Evolutionary conservation across 2,797 vertebrate species (phyloP).

Genomic region (Dicrostonyx torquatus): DNA sequence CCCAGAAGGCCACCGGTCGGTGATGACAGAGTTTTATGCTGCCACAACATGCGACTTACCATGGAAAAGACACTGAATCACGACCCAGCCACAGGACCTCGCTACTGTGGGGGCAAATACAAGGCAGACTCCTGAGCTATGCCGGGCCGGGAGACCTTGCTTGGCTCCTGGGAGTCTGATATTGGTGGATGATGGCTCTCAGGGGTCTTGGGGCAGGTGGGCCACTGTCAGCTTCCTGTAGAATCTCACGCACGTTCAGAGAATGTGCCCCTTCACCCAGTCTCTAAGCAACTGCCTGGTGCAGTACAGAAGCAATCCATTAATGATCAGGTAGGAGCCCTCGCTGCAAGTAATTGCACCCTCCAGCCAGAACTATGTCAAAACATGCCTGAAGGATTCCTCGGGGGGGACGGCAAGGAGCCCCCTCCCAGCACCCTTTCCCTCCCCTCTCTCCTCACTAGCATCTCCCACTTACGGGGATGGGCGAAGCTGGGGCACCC

Average conservation of each 20-base stretch:
- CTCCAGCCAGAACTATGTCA: slow-evolving; percentile 35
- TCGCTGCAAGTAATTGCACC: slow-evolving; percentile 63
- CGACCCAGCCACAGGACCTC: background rate
- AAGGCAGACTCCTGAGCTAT: background rate
- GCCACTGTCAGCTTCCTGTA: slow-evolving; percentile 12
- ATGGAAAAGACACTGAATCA: accelerated
- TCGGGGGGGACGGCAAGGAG: background rate
- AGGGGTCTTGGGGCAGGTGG: background rate
- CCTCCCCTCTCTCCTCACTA: background rate
- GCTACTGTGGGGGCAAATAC: background rate
- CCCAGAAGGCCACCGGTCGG: background rate
- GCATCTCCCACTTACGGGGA: background rate
- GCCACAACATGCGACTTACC: no score
- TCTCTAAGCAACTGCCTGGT: slow-evolving; percentile 73
- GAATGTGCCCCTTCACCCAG: slow-evolving; percentile 64
- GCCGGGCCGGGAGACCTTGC: background rate
- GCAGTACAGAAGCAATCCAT: slow-evolving; percentile 44
- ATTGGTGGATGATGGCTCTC: background rate
- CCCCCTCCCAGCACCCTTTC: background rate
- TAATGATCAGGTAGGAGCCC: slow-evolving; percentile 73
- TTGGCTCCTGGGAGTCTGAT: background rate
- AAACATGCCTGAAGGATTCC: background rate
- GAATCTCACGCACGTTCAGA: slow-evolving; percentile 30
- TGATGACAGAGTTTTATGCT: background rate
- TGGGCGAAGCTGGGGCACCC: background rate